These are phyloP conservation scores for Halesus radiatus DNA, from an alignment of 1,140 invertebrate genomes.

Conservation along the genomic window DNA sequence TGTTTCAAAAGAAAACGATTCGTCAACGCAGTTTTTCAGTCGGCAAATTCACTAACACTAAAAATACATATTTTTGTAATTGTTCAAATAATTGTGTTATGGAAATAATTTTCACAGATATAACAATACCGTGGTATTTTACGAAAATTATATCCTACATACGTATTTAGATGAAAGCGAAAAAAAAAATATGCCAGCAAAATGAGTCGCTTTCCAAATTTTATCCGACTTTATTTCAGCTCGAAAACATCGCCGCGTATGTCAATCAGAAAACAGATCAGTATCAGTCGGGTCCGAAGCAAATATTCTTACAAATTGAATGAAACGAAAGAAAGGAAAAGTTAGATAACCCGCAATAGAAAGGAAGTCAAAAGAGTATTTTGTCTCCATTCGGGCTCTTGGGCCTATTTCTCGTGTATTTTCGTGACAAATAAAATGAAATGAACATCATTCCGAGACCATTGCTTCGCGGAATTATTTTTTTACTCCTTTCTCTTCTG, in stretches of 20 bases:
- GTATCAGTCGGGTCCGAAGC: slow-evolving; percentile 38
- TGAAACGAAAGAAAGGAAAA: slow-evolving; percentile 46
- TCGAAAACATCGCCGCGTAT: background rate
- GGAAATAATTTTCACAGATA: no score
- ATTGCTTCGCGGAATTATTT: slow-evolving; percentile 21
- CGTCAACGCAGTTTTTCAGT: no score
- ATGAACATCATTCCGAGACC: background rate
- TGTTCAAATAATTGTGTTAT: no score
- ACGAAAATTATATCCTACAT: no score
- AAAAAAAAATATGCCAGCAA: no score
- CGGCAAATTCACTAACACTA: no score
- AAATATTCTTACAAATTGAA: slow-evolving; percentile 52
- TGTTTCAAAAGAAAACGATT: no score
- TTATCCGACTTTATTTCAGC: background rate
- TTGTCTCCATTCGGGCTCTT: slow-evolving; percentile 42
- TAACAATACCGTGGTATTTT: no score
- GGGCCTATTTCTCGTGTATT: slow-evolving; percentile 38
- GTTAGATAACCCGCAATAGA: slow-evolving; percentile 47
- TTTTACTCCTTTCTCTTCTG: background rate
- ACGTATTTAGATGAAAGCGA: no score
- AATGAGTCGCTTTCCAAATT: background rate
- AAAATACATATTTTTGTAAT: no score
- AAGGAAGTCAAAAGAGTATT: slow-evolving; percentile 50
- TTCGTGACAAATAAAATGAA: slow-evolving; percentile 29
- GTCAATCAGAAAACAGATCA: slow-evolving; percentile 44